Evolutionary conservation across 2,888 invertebrate genomes (phyloP).

Genomic region (Leistus spinibarbis): DNA sequence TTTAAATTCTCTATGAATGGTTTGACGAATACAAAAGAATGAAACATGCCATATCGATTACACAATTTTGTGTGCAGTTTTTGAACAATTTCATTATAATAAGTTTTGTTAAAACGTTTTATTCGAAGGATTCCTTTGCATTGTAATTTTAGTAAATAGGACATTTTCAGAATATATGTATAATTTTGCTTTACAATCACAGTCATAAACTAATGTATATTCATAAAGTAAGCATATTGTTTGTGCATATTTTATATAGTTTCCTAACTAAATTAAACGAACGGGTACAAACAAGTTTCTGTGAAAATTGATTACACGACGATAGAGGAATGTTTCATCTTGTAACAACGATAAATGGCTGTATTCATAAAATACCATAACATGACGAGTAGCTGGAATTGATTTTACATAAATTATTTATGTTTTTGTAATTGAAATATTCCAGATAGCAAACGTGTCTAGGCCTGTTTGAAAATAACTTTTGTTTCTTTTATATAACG

Average conservation of each 20-base stretch:
- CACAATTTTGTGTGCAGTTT: background rate
- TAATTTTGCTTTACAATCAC: background rate
- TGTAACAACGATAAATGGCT: background rate
- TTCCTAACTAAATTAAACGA: background rate
- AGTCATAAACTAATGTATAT: background rate
- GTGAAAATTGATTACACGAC: background rate
- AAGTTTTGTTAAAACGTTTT: too few species aligned
- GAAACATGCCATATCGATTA: background rate
- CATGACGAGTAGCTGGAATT: background rate
- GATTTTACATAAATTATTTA: background rate
- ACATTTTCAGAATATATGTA: background rate
- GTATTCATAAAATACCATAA: background rate
- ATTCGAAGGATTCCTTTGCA: background rate
- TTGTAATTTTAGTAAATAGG: background rate
- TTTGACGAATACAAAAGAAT: background rate
- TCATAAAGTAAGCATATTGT: background rate
- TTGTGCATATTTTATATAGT: background rate
- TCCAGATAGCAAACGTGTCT: background rate
- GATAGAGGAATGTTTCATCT: background rate
- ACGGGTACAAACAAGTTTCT: background rate
- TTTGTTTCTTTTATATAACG: too few species aligned
- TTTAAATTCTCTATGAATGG: background rate
- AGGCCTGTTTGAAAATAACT: too few species aligned
- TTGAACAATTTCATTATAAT: background rate
- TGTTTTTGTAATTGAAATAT: background rate